Conservation (phyloP, 1,140 invertebrate genomes). For the Mizuhopecten yessoensis region DNA sequence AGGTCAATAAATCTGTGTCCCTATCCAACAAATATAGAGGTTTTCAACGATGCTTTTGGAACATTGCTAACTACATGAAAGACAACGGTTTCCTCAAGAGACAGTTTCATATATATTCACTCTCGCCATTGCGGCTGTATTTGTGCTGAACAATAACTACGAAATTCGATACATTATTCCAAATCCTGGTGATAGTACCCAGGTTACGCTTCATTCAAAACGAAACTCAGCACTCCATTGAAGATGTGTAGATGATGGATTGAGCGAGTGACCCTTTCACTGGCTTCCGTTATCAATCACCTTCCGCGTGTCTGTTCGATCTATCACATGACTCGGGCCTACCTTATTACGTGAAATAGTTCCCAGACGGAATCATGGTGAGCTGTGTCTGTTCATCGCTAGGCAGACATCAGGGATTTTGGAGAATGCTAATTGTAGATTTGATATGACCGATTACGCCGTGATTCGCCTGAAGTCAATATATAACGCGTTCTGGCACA, state of each 20-base stretch:
- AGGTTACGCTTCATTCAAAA: background rate
- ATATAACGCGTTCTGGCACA: background rate
- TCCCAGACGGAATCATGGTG: conserved; percentile 36
- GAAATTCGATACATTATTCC: conserved; percentile 23
- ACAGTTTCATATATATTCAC: background rate
- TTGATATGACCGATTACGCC: background rate
- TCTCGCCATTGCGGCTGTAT: background rate
- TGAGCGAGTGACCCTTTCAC: conserved; percentile 31
- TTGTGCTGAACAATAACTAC: background rate
- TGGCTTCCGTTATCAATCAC: conserved; percentile 26
- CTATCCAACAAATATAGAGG: background rate
- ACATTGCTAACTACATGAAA: background rate
- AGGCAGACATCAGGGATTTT: conserved; percentile 26
- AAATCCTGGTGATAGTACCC: background rate
- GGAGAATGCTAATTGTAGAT: conserved; percentile 1
- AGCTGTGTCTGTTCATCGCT: background rate
- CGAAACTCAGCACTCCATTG: background rate
- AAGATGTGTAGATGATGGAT: conserved; percentile 15
- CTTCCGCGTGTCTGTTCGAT: conserved; percentile 23
- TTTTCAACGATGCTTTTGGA: background rate
- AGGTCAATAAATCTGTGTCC: background rate
- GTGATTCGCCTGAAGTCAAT: background rate
- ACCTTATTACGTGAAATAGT: conserved; percentile 39
- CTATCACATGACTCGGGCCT: background rate
- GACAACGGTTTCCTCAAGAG: background rate